These are phyloP conservation scores for Tinamus major DNA, from an alignment of 2,797 vertebrate genomes.

Conservation along the genomic window DNA sequence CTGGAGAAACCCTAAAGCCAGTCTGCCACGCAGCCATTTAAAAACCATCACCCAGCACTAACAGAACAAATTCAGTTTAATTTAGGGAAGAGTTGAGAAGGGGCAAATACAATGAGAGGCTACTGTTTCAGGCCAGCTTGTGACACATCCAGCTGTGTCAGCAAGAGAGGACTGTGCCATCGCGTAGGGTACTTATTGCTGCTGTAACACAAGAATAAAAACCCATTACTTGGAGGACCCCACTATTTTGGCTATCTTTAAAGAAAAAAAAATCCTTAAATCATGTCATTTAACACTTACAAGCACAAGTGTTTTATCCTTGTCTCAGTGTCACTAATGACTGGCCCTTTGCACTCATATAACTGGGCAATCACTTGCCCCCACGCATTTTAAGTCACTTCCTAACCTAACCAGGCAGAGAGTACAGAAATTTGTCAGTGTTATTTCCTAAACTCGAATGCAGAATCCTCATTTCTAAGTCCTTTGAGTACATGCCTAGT, in stretches of 20 bases:
- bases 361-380: fast-evolving
- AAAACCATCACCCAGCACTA: conserved; percentile 32
- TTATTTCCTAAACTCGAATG: not conserved
- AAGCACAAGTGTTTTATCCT: not conserved
- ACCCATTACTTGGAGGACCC: not conserved
- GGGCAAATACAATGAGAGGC: conserved; percentile 17
- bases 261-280: not conserved
- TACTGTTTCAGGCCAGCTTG: not conserved
- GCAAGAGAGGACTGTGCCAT: not conserved
- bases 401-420: not conserved
- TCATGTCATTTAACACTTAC: not conserved
- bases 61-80: conserved; percentile 36
- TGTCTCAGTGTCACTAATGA: fast-evolving
- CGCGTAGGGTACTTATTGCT: not conserved
- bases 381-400: not conserved
- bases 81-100: conserved; percentile 9
- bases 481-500: not conserved
- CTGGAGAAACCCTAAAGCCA: conserved; percentile 2
- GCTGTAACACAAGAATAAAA: not conserved
- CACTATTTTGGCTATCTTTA: not conserved
- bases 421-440: not conserved
- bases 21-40: conserved; percentile 48
- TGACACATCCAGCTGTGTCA: not conserved
- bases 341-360: too few relatives aligned
- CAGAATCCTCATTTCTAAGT: not conserved